These are phyloP conservation scores for Microctenopoma lineatum DNA, from an alignment of 2,797 vertebrate genomes.

Conservation along the genomic window DNA sequence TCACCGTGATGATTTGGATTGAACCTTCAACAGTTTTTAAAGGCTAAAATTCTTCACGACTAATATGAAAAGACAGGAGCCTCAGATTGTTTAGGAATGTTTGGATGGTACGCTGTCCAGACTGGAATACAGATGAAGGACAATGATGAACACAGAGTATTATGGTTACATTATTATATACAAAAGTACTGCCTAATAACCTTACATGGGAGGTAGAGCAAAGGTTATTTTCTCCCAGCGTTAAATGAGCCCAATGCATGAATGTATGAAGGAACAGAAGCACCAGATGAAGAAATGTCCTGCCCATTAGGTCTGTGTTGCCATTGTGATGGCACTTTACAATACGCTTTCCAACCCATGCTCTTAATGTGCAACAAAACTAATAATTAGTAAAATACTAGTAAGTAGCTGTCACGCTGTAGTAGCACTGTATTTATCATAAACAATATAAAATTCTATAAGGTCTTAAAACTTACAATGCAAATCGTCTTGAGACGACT, in stretches of 20 bases:
- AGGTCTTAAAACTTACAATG: too few species aligned
- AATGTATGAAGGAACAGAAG: too few species aligned
- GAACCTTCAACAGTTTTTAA: constrained; percentile 15
- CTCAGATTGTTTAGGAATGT: constrained; percentile 23
- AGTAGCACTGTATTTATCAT: background rate
- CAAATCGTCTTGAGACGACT: too few species aligned
- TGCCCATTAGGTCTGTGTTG: too few species aligned
- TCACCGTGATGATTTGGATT: constrained; percentile 13
- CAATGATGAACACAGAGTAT: constrained; percentile 16
- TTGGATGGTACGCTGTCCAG: constrained; percentile 53
- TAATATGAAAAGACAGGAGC: constrained; percentile 48
- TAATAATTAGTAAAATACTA: too few species aligned
- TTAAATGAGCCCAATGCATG: too few species aligned
- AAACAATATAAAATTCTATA: too few species aligned
- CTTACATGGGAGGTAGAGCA: background rate
- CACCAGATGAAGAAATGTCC: too few species aligned
- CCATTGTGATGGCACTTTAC: too few species aligned
- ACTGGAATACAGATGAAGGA: constrained; percentile 41
- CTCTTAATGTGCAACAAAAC: too few species aligned
- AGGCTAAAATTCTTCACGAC: constrained; percentile 2
- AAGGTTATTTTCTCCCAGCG: too few species aligned
- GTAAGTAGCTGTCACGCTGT: background rate
- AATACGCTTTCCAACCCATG: too few species aligned
- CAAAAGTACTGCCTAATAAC: background rate
- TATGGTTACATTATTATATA: background rate